Evolutionary conservation across 2,113 vertebrate species (phyloP), one percentile per base, ranked within the genome.

Genomic region (Epinephelus cyanopodus): DNA sequence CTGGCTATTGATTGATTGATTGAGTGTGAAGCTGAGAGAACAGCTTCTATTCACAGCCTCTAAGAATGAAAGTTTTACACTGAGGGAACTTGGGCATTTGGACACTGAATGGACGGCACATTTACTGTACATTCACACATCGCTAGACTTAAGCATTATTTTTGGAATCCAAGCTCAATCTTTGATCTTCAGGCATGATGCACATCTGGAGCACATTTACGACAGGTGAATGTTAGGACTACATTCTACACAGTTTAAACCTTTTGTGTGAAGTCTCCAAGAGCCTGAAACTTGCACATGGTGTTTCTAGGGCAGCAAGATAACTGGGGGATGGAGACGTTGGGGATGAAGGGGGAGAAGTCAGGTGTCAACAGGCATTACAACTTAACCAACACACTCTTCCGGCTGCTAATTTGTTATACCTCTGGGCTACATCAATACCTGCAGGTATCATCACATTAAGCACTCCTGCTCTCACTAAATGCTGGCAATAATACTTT

Each of bases 401-500:
- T 37, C 58, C 45, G 37, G 45, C 83, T 37, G 67, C 64, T 74
- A n/a, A 82, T 65, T 68, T 75, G 48, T 72, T 53, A 3, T 45
- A 50, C 39, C 14, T n/a, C 14, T 29, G 6, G 29, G 23, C 42
- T 10, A 25, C 39, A 65, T 23, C 29, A 29, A 29, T 25, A 27
- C 47, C n/a, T 27, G 42, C n/a, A 66, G 23, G 14, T 48, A 57
- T 85, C 29, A 29, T 5, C 29, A 29, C 29, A 29, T 29, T 29
- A 29, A 29, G 29, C 4, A 29, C 29, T 29, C 29, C 29, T 29
- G 29, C 29, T 29, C 29, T 29, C 29, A 29, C 29, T 29, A 29
- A 29, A 29, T 29, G 29, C 29, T 29, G 29, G 29, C 29, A 29
- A 29, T 29, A 29, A 29, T 29, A 5, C 4, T 29, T 29, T 29